A percentile compares a stretch with the other conserved stretches of the same genome.
Evolutionary conservation across 2,113 vertebrate genomes (phyloP).

Genomic region (Myodes glareolus): DNA sequence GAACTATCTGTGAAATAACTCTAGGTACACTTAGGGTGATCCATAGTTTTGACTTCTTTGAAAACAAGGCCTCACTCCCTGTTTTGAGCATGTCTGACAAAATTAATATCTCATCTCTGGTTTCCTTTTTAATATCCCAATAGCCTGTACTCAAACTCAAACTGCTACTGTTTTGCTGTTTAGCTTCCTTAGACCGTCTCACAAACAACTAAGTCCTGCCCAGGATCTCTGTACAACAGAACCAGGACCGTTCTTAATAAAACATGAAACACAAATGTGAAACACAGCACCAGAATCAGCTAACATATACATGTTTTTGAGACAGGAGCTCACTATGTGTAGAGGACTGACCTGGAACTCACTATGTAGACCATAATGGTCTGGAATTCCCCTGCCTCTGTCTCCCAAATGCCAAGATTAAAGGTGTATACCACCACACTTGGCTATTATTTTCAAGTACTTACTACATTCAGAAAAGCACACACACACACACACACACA

Average conservation of each 20-base stretch:
- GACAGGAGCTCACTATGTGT: background rate
- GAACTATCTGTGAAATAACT: background rate
- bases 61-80: background rate
- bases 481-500: background rate
- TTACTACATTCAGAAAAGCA: background rate
- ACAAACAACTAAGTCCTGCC: background rate
- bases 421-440: background rate
- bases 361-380: background rate
- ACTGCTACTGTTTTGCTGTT: background rate
- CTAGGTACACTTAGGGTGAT: background rate
- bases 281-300: background rate
- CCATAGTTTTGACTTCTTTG: background rate
- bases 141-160: background rate
- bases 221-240: background rate
- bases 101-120: background rate
- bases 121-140: background rate
- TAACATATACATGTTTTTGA: background rate
- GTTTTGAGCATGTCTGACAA: background rate
- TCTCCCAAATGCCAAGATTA: background rate
- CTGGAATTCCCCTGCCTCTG: background rate
- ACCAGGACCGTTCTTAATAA: background rate
- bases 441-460: background rate
- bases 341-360: background rate
- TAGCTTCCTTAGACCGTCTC: background rate
- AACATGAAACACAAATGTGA: background rate